These are phyloP conservation scores for Stenodera caucasica DNA, from an alignment of 2,888 invertebrate genomes.

Conservation along the genomic window DNA sequence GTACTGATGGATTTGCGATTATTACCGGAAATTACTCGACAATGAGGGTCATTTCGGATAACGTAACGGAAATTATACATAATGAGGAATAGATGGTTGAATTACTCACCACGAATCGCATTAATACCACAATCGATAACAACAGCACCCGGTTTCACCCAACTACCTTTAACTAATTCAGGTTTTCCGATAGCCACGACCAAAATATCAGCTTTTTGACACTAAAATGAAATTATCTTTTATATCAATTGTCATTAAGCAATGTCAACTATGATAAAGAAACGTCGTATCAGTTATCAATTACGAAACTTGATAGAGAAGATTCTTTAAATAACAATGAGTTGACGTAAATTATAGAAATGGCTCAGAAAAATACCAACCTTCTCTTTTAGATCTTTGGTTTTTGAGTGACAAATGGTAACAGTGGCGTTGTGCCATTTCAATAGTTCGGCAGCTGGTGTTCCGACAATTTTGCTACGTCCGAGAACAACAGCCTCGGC, in stretches of 20 bases:
- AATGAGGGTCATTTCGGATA: neutral
- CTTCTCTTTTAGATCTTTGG: conserved; percentile 75
- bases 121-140: conserved; percentile 99
- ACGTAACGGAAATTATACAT: too few species aligned
- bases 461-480: conserved; percentile 96
- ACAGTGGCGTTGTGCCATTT: conserved; percentile 98
- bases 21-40: too few species aligned
- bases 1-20: too few species aligned
- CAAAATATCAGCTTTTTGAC: conserved; percentile 83
- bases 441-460: conserved; percentile 90
- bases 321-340: neutral
- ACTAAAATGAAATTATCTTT: conserved; percentile 43
- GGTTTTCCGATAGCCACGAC: conserved; percentile 94
- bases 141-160: conserved; percentile 97
- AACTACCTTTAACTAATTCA: conserved; percentile 88
- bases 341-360: too few species aligned
- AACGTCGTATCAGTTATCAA: too few species aligned
- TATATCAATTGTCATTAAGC: neutral
- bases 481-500: conserved; percentile 92
- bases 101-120: conserved; percentile 73
- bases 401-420: conserved; percentile 95
- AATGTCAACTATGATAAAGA: too few species aligned
- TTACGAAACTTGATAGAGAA: too few species aligned
- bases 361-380: conserved; percentile 52
- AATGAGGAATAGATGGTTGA: too few species aligned